A percentile compares a stretch with the other conserved stretches of the same genome.
These are phyloP conservation scores for Spheniscus humboldti DNA, from an alignment of 2,797 vertebrate species.

Conservation along the genomic window DNA sequence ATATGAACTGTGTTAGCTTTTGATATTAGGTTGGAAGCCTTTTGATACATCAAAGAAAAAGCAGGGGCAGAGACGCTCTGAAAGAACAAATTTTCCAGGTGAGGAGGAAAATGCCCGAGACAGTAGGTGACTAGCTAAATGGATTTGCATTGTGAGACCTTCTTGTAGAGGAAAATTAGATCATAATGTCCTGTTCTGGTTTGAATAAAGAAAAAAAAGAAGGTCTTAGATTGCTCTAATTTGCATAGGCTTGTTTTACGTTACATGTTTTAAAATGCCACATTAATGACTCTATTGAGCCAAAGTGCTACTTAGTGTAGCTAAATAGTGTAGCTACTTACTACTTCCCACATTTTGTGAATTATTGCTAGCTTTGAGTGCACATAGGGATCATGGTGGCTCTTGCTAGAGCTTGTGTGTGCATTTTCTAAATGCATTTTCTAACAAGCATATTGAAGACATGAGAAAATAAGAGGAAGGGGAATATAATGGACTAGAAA, in stretches of 20 bases:
- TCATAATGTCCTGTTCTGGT: background rate
- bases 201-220: background rate
- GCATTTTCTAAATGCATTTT: background rate
- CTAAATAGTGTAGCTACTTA: background rate
- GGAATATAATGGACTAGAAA: background rate
- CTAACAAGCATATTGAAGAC: background rate
- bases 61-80: background rate
- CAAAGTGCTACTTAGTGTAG: background rate
- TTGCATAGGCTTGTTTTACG: background rate
- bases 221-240: background rate
- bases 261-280: background rate
- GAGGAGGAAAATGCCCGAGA: background rate
- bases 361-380: background rate
- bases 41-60: background rate
- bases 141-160: background rate
- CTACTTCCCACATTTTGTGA: background rate
- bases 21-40: background rate
- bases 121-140: background rate
- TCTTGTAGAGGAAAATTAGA: background rate
- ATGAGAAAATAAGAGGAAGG: background rate
- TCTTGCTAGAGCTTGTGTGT: background rate
- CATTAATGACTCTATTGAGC: background rate
- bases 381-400: background rate
- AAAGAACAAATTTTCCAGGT: background rate
- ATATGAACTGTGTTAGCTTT: background rate